phyloP scores from a whole-genome alignment of 2,113 vertebrate species.

The Phainopepla nitens region DNA sequence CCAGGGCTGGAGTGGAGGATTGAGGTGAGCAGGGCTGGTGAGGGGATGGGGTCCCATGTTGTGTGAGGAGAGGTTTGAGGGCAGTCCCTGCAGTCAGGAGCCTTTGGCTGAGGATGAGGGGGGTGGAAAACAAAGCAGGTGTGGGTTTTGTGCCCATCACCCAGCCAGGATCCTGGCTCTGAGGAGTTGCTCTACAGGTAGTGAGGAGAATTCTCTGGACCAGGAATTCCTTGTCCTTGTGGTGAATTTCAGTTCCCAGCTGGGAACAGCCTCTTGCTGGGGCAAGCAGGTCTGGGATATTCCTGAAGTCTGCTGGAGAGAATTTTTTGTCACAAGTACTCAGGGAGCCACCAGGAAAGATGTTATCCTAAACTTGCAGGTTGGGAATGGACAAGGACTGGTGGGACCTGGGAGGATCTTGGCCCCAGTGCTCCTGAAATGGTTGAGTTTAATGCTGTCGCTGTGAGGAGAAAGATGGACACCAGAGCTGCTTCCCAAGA shows the following conservation, averaged over 20 bases:
- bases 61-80: not conserved
- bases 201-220: not conserved
- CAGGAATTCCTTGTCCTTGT: not conserved
- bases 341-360: not conserved
- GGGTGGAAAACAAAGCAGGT: not conserved
- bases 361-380: not conserved
- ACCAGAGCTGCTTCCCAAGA: not conserved
- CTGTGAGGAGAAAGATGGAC: not conserved
- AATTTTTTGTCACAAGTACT: not conserved
- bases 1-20: not conserved
- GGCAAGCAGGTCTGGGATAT: not conserved
- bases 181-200: not conserved
- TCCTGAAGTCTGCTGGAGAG: not conserved
- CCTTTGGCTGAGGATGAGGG: not conserved
- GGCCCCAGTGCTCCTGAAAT: not conserved
- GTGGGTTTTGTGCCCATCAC: not conserved
- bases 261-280: not conserved
- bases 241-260: not conserved
- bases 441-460: not conserved
- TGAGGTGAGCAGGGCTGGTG: not conserved
- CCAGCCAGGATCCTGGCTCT: not conserved
- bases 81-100: not conserved
- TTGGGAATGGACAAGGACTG: not conserved
- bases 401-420: not conserved
- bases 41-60: not conserved